Evolutionary conservation across 2,797 vertebrate genomes (phyloP).

Genomic region (Rhabdomys pumilio): DNA sequence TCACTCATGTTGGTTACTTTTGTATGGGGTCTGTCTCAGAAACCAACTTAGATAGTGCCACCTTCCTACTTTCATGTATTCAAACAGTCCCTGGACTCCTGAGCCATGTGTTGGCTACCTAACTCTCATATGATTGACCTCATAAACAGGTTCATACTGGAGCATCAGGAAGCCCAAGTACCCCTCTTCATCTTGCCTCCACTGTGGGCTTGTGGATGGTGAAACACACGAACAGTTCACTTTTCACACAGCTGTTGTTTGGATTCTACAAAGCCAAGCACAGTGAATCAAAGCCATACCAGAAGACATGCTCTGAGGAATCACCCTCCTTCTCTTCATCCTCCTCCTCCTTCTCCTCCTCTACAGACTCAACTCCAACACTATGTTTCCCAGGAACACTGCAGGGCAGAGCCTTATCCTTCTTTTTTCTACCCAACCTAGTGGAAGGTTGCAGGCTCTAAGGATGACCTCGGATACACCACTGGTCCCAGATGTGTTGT

Average conservation of each 20-base stretch:
- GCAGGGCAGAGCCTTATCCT: neutral
- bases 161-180: neutral
- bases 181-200: too few species aligned
- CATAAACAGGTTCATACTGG: rapidly evolving
- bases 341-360: rapidly evolving
- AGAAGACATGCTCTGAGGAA: neutral
- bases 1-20: neutral
- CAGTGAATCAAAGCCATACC: rapidly evolving
- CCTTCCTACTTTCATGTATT: neutral
- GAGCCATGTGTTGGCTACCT: neutral
- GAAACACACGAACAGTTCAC: neutral
- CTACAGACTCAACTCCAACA: neutral
- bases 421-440: neutral
- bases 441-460: neutral
- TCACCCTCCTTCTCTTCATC: too few species aligned
- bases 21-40: neutral
- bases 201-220: neutral
- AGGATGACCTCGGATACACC: rapidly evolving
- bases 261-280: neutral
- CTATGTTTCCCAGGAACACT: neutral
- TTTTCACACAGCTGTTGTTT: rapidly evolving
- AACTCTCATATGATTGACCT: neutral
- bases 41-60: neutral
- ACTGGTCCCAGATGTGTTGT: neutral
- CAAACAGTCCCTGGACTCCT: neutral